Evolutionary conservation across 2,797 vertebrate genomes (phyloP), one percentile per base, ranked within the genome.

Genomic region (Mareca strepera): DNA sequence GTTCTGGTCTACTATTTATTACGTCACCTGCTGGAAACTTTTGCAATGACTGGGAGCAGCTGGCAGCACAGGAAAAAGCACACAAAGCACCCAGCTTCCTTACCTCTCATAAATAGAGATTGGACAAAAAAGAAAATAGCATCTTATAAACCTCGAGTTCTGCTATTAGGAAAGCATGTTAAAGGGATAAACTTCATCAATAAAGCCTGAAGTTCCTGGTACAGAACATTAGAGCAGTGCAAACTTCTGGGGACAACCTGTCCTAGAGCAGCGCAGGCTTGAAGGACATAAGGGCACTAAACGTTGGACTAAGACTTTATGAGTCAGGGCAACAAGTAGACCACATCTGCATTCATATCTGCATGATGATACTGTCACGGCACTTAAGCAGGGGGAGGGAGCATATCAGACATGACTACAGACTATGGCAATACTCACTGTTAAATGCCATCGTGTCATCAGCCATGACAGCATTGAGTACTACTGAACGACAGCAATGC

Each of bases 141-240:
- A 5, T 25, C 15, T 78, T 55, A 39, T 29, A 70, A 56, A n/a
- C 14, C 12, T 66, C 4, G 29, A n/a, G 14, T 52, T 18, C 52
- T 33, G 31, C 48, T 52, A 3, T 25, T 35, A 64, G 58, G 50
- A 25, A 9, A 0, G 6, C 6, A 4, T 2, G 8, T 21, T 60
- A 12, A 53, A 26, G 7, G 0, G 0, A 9, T 17, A n/a, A 64
- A 29, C 41, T 41, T 69, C n/a, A 28, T 6, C 16, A 17, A 4
- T 2, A 41, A 31, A 23, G 28, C 9, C 20, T 72, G 9, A 52
- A 12, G 23, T 21, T 59, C 35, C 53, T 25, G 15, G 25, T 35
- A 33, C 17, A 31, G 13, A 29, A 17, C 17, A 58, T 11, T 48
- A 58, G 25, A 43, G 56, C 50, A 53, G 33, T 9, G 8, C 31